Percentiles rank a stretch among this genome's conserved stretches.
phyloP scores from a whole-genome alignment of 2,888 invertebrate species.

The Agrotis ipsilon region DNA sequence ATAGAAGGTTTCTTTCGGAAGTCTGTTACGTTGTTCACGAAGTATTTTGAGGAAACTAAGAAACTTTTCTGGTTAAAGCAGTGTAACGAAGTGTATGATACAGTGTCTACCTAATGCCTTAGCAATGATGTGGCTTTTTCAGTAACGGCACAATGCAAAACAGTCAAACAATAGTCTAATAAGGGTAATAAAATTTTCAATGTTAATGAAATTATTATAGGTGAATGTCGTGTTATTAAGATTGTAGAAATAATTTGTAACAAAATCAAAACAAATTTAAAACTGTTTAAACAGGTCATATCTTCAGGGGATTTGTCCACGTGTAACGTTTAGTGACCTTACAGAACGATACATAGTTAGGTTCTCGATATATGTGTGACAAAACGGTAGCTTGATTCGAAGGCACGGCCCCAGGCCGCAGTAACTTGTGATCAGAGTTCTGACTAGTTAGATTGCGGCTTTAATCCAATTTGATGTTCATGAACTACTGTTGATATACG shows the following conservation, averaged over 20 bases:
- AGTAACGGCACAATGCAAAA: not conserved
- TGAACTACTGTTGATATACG: conserved; percentile 75
- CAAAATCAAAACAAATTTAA: conserved; percentile 14
- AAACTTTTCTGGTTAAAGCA: conserved; percentile 18
- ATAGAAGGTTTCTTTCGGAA: conserved; percentile 31
- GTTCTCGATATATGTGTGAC: conserved; percentile 50
- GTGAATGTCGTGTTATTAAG: conserved; percentile 2
- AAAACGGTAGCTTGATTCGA: conserved; percentile 54
- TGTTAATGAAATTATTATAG: not conserved
- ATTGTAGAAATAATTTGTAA: not conserved
- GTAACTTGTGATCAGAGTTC: conserved; percentile 75
- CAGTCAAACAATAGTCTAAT: not conserved
- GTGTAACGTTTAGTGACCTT: conserved; percentile 20
- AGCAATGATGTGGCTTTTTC: not conserved
- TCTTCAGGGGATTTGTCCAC: conserved; percentile 4
- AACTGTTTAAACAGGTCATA: not conserved
- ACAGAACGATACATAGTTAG: conserved; percentile 36
- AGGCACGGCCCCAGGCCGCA: conserved; percentile 62
- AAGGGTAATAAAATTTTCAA: not conserved
- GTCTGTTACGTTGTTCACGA: conserved; percentile 20
- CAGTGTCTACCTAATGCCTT: conserved; percentile 6
- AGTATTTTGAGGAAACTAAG: conserved; percentile 26
- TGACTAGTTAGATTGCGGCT: conserved; percentile 76
- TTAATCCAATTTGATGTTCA: conserved; percentile 78
- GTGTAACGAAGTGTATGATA: conserved; percentile 8